Percentiles rank a stretch among this genome's conserved stretches.
These are phyloP conservation scores for Drosophila sp. DNA, from an alignment of 1,140 invertebrate genomes.

Conservation along the genomic window DNA sequence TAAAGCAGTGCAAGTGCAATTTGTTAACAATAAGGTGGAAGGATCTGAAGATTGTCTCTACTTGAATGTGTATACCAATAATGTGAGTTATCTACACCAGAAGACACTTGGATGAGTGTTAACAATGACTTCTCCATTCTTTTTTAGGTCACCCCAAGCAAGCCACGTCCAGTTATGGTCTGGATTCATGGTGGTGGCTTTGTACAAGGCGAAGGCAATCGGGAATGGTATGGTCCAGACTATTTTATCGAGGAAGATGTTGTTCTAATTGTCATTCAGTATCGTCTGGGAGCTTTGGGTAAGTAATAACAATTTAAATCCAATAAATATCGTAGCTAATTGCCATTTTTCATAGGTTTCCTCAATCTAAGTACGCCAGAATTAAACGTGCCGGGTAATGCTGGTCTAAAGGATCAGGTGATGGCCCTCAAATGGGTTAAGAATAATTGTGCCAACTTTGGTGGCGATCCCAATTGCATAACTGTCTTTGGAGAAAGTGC, in stretches of 20 bases:
- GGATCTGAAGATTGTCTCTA: slow-evolving; percentile 89
- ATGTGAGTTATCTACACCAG: slow-evolving; percentile 83
- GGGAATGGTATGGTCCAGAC: slow-evolving; percentile 83
- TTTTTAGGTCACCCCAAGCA: slow-evolving; percentile 60
- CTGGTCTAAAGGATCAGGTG: slow-evolving; percentile 87
- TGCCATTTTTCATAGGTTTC: slow-evolving; percentile 56
- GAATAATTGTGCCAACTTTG: slow-evolving; percentile 86
- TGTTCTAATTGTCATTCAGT: slow-evolving; percentile 84
- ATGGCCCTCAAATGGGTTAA: slow-evolving; percentile 87
- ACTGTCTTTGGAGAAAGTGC: slow-evolving; percentile 84
- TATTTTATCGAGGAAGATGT: slow-evolving; percentile 85
- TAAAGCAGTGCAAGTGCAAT: slow-evolving; percentile 77
- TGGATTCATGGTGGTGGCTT: slow-evolving; percentile 88
- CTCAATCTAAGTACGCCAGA: slow-evolving; percentile 62
- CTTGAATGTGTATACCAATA: slow-evolving; percentile 87
- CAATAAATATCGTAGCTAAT: not conserved
- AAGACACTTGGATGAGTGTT: not conserved
- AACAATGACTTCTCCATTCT: not conserved
- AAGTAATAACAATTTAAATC: slow-evolving; percentile 8
- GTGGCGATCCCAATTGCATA: slow-evolving; percentile 84
- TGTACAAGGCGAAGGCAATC: slow-evolving; percentile 83
- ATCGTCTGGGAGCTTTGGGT: slow-evolving; percentile 84
- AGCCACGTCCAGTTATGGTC: slow-evolving; percentile 74
- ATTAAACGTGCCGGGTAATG: slow-evolving; percentile 85
- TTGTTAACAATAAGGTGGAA: slow-evolving; percentile 60